phyloP scores from a whole-genome alignment of 2,888 invertebrate species.

The Machimus atricapillus region DNA sequence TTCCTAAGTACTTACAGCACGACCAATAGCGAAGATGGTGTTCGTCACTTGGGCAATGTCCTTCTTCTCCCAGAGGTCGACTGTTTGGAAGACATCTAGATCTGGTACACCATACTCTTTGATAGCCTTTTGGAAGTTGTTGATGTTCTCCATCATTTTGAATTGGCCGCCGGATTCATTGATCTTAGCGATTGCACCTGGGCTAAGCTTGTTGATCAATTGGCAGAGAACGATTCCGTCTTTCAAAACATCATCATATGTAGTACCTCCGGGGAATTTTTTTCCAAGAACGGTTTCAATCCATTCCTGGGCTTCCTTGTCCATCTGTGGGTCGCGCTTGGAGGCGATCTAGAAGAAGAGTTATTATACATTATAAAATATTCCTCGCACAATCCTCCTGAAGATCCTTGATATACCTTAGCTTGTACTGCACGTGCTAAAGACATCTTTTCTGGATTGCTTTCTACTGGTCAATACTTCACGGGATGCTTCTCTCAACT shows the following conservation, averaged over 20 bases:
- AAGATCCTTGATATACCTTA: constrained; percentile 70
- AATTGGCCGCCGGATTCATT: constrained; percentile 96
- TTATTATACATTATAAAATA: neutral
- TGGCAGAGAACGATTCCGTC: constrained; percentile 94
- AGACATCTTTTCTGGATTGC: constrained; percentile 73
- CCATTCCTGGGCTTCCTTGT: constrained; percentile 91
- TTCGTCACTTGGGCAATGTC: constrained; percentile 86
- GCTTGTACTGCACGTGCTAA: constrained; percentile 90
- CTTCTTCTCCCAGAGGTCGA: constrained; percentile 95
- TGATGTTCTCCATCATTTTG: constrained; percentile 99
- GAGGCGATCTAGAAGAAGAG: constrained; percentile 72
- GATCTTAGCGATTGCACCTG: constrained; percentile 88
- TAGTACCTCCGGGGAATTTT: constrained; percentile 82
- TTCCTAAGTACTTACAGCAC: constrained; percentile 69
- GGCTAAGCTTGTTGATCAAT: constrained; percentile 91
- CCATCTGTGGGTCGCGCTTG: constrained; percentile 82
- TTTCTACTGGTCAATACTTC: constrained; percentile 54
- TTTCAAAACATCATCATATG: constrained; percentile 87
- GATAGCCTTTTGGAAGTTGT: constrained; percentile 85
- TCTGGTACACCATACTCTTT: constrained; percentile 89
- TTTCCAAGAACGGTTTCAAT: constrained; percentile 86
- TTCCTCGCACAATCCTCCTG: neutral
- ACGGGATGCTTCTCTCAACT: constrained; percentile 57
- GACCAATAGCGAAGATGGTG: constrained; percentile 84
- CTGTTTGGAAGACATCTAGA: constrained; percentile 95